Evolutionary conservation across 2,888 invertebrate genomes (phyloP), one percentile per base, ranked within the genome.

Genomic region (Habrosyne pyritoides): DNA sequence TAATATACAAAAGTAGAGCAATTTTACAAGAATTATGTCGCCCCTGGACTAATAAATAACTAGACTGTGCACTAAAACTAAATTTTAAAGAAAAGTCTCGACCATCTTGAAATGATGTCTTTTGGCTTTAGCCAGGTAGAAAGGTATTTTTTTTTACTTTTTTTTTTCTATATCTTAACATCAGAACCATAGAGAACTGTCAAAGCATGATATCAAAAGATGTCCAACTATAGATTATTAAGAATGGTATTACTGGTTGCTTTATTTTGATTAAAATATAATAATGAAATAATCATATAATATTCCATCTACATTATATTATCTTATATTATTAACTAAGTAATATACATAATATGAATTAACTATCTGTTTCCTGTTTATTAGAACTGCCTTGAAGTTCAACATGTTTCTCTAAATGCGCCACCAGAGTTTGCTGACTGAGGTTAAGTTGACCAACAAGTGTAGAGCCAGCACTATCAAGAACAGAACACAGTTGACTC

Each of bases 361-460:
- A 70, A 58, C 67, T 75, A 47, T 76, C 68, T 52, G 53, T 63
- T 47, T 61, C 59, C 57, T 77, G 63, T 57, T 55, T 64, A 14
- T 49, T 61, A 6, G 78, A 58, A 36, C 59, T 61, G 10, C 67
- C 82, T 53, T 83, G 77, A 42, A 89, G 62, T 70, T 91, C 86
- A 10, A 82, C 87, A 81, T 95, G 94, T 68, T 94, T 93, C 59
- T 96, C 94, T 48, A 97, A 91, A 62, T 95, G 93, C 61, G 94
- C 93, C 0, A 96, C 94, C 47, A 97, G 89, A 42, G 91, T 93
- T 63, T 93, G 94, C 77, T 96, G 97, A 79, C 95, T 95, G 56
- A 94, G 93, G 70, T 94, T 95, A 30, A 97, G 87, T 72, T 96
- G 94, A 53, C 90, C 89, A 21, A 95, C 95, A 51, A 97, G 75